Conservation (phyloP, 2,888 invertebrate species). For the Tridacna crocea region DNA sequence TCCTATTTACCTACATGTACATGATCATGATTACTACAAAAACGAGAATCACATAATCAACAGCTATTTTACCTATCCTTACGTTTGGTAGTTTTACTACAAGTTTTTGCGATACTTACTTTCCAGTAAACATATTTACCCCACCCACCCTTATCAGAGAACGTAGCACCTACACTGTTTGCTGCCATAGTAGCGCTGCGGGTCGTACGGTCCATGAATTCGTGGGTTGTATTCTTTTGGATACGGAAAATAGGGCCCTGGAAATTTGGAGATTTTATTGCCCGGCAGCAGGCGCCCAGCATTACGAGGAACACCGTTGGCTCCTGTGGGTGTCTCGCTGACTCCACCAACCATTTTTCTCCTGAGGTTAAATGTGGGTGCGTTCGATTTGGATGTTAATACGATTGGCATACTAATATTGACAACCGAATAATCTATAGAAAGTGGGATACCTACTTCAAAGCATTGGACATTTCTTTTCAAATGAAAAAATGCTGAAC, state of each 20-base stretch:
- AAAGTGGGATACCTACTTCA: too few relatives aligned
- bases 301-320: conserved; percentile 5
- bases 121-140: not conserved
- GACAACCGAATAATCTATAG: too few relatives aligned
- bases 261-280: not conserved
- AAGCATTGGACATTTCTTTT: too few relatives aligned
- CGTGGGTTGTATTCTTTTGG: conserved; percentile 40
- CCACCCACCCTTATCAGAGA: conserved; percentile 31
- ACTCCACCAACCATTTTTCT: conserved; percentile 14
- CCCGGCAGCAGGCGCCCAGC: not conserved
- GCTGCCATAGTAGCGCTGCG: conserved; percentile 45
- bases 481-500: too few relatives aligned
- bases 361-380: not conserved
- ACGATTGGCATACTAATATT: too few relatives aligned
- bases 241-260: conserved; percentile 37
- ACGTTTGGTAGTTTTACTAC: too few relatives aligned
- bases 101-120: too few relatives aligned
- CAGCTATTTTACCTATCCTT: too few relatives aligned
- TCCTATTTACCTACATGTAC: too few relatives aligned
- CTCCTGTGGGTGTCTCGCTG: conserved; percentile 2
- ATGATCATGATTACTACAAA: too few relatives aligned
- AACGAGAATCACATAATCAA: too few relatives aligned
- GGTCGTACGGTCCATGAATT: conserved; percentile 55
- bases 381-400: not conserved
- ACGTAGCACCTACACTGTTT: conserved; percentile 12